Evolutionary conservation across 2,888 invertebrate genomes (phyloP).

Genomic region (Philereme vetulata): DNA sequence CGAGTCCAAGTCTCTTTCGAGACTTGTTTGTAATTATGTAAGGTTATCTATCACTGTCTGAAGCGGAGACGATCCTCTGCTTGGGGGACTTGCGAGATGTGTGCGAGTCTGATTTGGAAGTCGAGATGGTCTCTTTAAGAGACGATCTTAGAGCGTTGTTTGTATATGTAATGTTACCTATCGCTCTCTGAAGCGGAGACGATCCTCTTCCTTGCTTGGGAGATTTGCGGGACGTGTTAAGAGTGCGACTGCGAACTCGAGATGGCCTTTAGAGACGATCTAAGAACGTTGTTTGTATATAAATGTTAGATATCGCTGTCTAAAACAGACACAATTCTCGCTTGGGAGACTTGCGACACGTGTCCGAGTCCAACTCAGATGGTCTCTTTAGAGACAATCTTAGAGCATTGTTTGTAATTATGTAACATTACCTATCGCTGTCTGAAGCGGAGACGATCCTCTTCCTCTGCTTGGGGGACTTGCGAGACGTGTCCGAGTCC

Average conservation of each 20-base stretch:
- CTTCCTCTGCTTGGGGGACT: constrained; percentile 72
- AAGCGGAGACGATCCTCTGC: too few species aligned
- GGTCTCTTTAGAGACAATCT: not conserved
- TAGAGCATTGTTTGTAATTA: not conserved
- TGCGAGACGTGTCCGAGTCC: constrained; percentile 83
- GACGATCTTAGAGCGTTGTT: constrained; percentile 94
- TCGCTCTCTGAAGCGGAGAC: constrained; percentile 85
- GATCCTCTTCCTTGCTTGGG: constrained; percentile 79
- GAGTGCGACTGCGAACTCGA: too few species aligned
- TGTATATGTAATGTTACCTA: constrained; percentile 56
- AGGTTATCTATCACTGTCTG: too few species aligned
- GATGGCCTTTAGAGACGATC: too few species aligned
- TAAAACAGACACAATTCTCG: constrained; percentile 85
- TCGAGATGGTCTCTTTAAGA: constrained; percentile 98
- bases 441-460: constrained; percentile 87
- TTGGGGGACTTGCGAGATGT: constrained; percentile 62
- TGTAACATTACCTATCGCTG: constrained; percentile 65
- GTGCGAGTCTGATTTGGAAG: constrained; percentile 91
- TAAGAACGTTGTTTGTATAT: constrained; percentile 89
- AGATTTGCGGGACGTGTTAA: too few species aligned
- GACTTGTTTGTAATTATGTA: too few species aligned
- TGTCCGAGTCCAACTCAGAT: too few species aligned
- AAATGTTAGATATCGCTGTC: constrained; percentile 83
- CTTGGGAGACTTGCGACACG: constrained; percentile 12
- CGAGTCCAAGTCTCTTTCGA: too few species aligned